Evolutionary conservation across 1,140 invertebrate species (phyloP).

Genomic region (Drosophila punjabiensis): DNA sequence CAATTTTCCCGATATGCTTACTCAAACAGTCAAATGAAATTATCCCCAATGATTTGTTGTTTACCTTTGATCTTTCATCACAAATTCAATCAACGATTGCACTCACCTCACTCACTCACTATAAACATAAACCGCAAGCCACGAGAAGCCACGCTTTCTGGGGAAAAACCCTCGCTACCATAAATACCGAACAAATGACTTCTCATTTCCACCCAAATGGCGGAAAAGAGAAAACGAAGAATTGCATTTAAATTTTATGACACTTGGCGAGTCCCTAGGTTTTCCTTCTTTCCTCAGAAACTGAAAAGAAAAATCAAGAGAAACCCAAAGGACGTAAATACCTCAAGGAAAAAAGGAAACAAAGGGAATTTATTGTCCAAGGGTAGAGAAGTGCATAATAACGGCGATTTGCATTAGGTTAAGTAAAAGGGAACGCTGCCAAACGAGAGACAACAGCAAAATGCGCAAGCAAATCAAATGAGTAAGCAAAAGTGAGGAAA

Average conservation of each 20-base stretch:
- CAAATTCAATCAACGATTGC: conserved; percentile 28
- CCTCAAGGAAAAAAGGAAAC: conserved; percentile 58
- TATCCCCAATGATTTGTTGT: conserved; percentile 27
- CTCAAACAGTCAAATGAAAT: conserved; percentile 28
- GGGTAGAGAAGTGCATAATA: conserved; percentile 70
- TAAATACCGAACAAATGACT: conserved; percentile 66
- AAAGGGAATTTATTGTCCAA: conserved; percentile 25
- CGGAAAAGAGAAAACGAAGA: conserved; percentile 11
- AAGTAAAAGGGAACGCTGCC: conserved; percentile 56
- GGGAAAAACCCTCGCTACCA: conserved; percentile 15
- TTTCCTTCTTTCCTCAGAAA: conserved; percentile 51
- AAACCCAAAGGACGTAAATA: conserved; percentile 54
- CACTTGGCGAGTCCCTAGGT: conserved; percentile 22
- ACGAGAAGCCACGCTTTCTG: conserved; percentile 24
- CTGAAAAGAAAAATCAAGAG: conserved; percentile 38
- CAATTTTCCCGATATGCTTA: not conserved
- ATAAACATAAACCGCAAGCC: conserved; percentile 1
- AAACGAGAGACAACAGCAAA: conserved; percentile 50
- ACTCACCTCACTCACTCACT: not conserved
- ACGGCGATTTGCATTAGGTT: conserved; percentile 78
- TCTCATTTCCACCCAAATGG: conserved; percentile 69
- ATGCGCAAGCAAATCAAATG: conserved; percentile 78
- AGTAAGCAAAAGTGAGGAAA: conserved; percentile 69
- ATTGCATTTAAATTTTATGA: conserved; percentile 76
- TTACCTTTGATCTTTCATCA: conserved; percentile 47